A percentile compares a stretch with the other conserved stretches of the same genome.
These are phyloP conservation scores for Nothobranchius furzeri DNA, from an alignment of 2,113 vertebrate genomes.

Conservation along the genomic window DNA sequence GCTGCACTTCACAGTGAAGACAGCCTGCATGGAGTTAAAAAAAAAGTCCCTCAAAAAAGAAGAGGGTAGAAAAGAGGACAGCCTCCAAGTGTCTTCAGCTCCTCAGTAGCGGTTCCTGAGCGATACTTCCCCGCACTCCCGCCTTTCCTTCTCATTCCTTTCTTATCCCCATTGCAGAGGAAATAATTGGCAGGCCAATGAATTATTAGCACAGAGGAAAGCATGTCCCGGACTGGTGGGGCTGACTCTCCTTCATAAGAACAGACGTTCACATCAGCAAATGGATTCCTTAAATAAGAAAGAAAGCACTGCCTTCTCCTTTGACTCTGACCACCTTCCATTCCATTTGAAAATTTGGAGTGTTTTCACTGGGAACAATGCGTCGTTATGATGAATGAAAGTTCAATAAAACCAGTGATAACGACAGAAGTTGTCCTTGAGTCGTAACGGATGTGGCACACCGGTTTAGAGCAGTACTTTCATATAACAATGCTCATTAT, in stretches of 20 bases:
- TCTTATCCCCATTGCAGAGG: constrained; percentile 51
- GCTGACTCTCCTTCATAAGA: constrained; percentile 67
- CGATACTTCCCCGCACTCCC: constrained; percentile 53
- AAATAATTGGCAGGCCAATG: constrained; percentile 74
- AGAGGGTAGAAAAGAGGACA: constrained; percentile 53
- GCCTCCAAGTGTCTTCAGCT: constrained; percentile 72
- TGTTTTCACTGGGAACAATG: constrained; percentile 65
- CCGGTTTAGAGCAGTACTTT: constrained; percentile 57
- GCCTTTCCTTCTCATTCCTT: constrained; percentile 48
- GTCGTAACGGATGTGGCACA: constrained; percentile 66
- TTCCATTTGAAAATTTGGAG: constrained; percentile 64
- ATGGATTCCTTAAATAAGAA: constrained; percentile 52
- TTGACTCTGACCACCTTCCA: constrained; percentile 49
- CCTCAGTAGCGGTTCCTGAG: constrained; percentile 64
- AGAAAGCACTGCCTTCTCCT: constrained; percentile 42
- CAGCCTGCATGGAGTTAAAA: constrained; percentile 72
- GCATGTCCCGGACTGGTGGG: constrained; percentile 54
- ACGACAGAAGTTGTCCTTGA: constrained; percentile 75
- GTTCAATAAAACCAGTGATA: constrained; percentile 66
- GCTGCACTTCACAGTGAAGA: constrained; percentile 86
- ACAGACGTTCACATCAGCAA: constrained; percentile 61
- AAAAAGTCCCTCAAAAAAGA: constrained; percentile 58
- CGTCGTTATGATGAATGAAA: constrained; percentile 68
- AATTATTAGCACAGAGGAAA: constrained; percentile 71
- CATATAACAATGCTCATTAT: constrained; percentile 75